Evolutionary conservation across 2,888 invertebrate species (phyloP).

Genomic region (Taphrorychus bicolor): DNA sequence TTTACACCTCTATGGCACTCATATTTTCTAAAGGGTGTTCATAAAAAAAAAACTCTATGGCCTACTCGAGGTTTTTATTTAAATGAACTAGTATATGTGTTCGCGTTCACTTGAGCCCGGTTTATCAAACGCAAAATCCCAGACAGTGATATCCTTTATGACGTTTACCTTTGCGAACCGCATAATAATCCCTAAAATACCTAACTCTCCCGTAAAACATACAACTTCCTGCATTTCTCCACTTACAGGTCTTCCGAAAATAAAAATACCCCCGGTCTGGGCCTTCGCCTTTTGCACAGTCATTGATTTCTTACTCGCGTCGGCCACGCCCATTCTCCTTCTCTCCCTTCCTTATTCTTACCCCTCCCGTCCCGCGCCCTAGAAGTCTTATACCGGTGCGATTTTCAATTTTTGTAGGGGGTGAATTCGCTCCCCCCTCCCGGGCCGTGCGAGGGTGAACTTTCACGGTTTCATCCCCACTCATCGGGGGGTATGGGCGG

Average conservation of each 20-base stretch:
- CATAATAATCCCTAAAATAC: constrained; percentile 8
- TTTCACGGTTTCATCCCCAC: not conserved
- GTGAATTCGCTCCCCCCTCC: constrained; percentile 1
- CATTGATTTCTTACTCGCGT: constrained; percentile 42
- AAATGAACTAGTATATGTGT: no score
- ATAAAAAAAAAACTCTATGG: no score
- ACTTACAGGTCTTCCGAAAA: constrained; percentile 8
- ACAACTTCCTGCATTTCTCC: constrained; percentile 13
- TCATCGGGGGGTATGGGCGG: not conserved
- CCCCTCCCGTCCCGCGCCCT: constrained; percentile 21
- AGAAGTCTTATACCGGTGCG: constrained; percentile 32
- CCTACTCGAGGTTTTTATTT: no score
- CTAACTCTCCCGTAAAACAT: constrained; percentile 7
- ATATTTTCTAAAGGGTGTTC: no score
- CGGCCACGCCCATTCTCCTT: constrained; percentile 40
- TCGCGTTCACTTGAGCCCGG: constrained; percentile 10
- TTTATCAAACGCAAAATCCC: not conserved
- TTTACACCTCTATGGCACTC: constrained; percentile 4
- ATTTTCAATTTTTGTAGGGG: constrained; percentile 29
- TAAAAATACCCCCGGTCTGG: constrained; percentile 24
- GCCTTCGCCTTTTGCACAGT: constrained; percentile 28
- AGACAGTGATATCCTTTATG: not conserved
- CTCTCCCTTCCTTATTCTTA: constrained; percentile 45
- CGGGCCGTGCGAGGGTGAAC: not conserved
- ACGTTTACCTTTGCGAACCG: constrained; percentile 1